Base-by-base conservation (phyloP, 2,113 vertebrate species). In the Mesembrinibis cayennensis region DNA sequence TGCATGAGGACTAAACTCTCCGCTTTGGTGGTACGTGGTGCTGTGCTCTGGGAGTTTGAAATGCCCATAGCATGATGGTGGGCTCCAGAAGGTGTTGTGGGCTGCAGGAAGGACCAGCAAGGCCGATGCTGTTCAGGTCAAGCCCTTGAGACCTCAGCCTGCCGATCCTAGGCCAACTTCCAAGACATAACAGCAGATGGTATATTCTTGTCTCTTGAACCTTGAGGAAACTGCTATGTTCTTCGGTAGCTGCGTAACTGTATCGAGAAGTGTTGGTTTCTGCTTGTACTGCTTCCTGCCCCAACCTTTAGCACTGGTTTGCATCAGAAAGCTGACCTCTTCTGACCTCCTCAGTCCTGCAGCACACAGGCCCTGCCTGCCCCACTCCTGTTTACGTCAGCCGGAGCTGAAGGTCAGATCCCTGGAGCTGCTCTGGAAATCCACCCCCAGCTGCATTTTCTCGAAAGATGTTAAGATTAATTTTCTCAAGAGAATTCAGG, bases 391-490 rank as follows among this genome's bases (percentile, higher is more conserved):
- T 44, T 98, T 89, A 95, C 83, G 95, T 95, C 96, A 97, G 90
- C 86, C 56, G 12, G 82, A 88, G 94, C 79, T 36, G 79, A 6
- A 84, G 95, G 94, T 97, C 95, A 97, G 83, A 62, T 90, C 86
- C 95, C 95, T 95, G 87, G 92, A 85, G 91, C 79, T 95, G 84
- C 93, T 93, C 94, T 95, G 93, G 77, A 95, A 95, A 85, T 58
- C 92, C 26, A 67, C 87, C 93, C 95, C 93, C 95, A 97, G 96
- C 96, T 97, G 97, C 95, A 95, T 62, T 95, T 95, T 73, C 91
- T 92, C 87, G 84, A 85, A 91, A 94, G 94, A 96, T 82, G 72
- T 73, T 95, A 76, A 86, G 91, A 93, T 97, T 95, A 74, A 90
- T 93, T 94, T 97, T 96, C 95, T 95, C 94, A 94, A 73, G 93